These are phyloP conservation scores for Dallia pectoralis DNA, from an alignment of 2,797 vertebrate species.

Conservation along the genomic window DNA sequence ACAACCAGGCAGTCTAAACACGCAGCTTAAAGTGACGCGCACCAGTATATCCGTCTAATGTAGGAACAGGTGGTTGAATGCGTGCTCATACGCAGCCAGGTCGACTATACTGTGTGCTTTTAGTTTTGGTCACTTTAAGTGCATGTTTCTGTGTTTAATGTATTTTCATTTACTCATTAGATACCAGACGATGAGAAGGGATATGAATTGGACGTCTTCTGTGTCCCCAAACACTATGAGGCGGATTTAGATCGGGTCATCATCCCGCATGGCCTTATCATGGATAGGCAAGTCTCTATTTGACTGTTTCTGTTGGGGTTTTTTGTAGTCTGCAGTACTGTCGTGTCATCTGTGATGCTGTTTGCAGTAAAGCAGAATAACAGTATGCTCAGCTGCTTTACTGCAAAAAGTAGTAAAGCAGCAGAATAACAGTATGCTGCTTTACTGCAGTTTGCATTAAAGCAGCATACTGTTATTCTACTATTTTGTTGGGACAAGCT, in stretches of 20 bases:
- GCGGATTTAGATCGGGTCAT: conserved; percentile 80
- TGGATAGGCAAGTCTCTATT: conserved; percentile 73
- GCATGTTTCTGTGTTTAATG: background rate
- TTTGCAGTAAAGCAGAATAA: too few relatives aligned
- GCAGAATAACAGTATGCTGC: too few relatives aligned
- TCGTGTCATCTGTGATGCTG: too few relatives aligned
- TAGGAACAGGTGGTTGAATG: background rate
- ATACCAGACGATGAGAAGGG: conserved; percentile 75
- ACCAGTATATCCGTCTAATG: background rate
- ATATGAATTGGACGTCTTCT: conserved; percentile 78
- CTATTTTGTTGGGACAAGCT: too few relatives aligned
- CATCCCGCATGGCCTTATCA: conserved; percentile 83
- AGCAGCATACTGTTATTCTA: too few relatives aligned
- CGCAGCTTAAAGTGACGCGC: background rate
- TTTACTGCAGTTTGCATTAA: too few relatives aligned
- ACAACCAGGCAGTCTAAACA: background rate
- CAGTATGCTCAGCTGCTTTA: too few relatives aligned
- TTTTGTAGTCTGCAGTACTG: background rate
- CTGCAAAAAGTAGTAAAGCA: too few relatives aligned
- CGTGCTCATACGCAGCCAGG: background rate
- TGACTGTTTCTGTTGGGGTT: background rate
- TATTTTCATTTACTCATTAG: conserved; percentile 52
- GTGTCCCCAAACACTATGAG: conserved; percentile 80
- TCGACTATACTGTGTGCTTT: background rate
- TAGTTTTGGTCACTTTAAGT: background rate